Conservation (phyloP, 2,113 vertebrate species). For the Brachyhypopomus occidentalis region DNA sequence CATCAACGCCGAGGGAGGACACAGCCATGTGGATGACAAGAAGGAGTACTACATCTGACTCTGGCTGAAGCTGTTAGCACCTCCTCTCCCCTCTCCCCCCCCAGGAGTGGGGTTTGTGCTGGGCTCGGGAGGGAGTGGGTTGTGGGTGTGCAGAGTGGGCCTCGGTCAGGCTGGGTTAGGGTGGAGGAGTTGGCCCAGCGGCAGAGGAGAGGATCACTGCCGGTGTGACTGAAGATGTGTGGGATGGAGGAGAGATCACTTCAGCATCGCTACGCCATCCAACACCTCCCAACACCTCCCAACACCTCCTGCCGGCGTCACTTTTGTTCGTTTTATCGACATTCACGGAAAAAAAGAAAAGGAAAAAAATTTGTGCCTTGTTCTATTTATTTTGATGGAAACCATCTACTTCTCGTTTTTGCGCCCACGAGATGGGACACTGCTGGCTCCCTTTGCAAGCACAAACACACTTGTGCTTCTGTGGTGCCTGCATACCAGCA, state of each 20-base stretch:
- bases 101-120: conserved; percentile 41
- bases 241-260: conserved; percentile 75
- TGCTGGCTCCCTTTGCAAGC: conserved; percentile 63
- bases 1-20: conserved; percentile 98
- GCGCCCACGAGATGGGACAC: conserved; percentile 51
- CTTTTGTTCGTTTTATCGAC: conserved; percentile 87
- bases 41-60: conserved; percentile 97
- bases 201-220: conserved; percentile 24
- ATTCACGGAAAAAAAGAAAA: conserved; percentile 71
- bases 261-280: conserved; percentile 84
- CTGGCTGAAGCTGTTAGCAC: conserved; percentile 34
- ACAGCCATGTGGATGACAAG: conserved; percentile 98
- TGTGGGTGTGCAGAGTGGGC: conserved; percentile 43
- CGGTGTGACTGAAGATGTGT: conserved; percentile 69
- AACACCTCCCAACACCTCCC: conserved; percentile 77
- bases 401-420: conserved; percentile 52
- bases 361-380: conserved; percentile 98
- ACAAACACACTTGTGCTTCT: conserved; percentile 49
- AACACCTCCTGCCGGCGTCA: conserved; percentile 74
- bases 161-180: conserved; percentile 36
- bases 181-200: conserved; percentile 34
- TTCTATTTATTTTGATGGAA: conserved; percentile 80
- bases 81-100: conserved; percentile 11
- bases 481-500: conserved; percentile 31
- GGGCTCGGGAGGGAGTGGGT: conserved; percentile 35